These are phyloP conservation scores for Caranx melampygus DNA, from an alignment of 2,113 vertebrate genomes.

Conservation along the genomic window DNA sequence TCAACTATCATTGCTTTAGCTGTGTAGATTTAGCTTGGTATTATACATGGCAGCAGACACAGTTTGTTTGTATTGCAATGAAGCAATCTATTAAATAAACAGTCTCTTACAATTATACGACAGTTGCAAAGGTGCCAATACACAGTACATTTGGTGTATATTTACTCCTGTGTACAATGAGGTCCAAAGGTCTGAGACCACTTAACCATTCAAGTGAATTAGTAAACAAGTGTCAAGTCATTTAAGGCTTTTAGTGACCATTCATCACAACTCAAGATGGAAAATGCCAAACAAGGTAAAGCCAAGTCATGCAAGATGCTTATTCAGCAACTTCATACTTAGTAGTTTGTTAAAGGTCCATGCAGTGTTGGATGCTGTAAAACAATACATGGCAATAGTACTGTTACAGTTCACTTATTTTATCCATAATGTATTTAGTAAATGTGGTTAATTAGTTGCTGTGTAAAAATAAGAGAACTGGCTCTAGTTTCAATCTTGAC, in stretches of 20 bases:
- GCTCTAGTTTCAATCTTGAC: background rate
- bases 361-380: background rate
- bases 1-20: background rate
- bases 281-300: background rate
- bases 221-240: background rate
- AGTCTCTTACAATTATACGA: background rate
- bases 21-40: background rate
- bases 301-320: constrained; percentile 1
- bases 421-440: background rate
- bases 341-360: constrained; percentile 4
- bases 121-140: constrained; percentile 24
- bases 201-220: background rate
- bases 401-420: background rate
- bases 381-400: background rate
- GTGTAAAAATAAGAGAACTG: constrained; percentile 14
- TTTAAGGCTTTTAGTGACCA: constrained; percentile 5
- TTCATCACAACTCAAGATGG: background rate
- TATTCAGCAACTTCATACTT: background rate
- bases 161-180: background rate
- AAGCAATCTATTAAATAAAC: constrained; percentile 31
- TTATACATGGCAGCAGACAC: background rate
- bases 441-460: background rate
- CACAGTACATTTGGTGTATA: constrained; percentile 24
- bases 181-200: too few relatives aligned
- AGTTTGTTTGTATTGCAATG: constrained; percentile 11